phyloP scores from a whole-genome alignment of 1,140 invertebrate genomes.

The Oedothorax gibbosus region DNA sequence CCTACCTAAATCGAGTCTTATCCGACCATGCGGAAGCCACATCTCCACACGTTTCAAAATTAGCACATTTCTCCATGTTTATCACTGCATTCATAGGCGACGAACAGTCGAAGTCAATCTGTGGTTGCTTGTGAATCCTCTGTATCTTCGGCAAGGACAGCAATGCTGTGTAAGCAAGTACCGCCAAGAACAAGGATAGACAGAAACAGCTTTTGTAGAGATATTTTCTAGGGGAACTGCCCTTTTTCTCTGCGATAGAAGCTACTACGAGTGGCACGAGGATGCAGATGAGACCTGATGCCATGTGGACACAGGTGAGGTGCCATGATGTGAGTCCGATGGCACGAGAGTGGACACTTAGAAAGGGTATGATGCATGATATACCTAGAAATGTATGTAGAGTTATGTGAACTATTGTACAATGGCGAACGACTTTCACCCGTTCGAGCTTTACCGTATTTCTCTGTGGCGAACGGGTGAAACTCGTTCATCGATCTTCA shows the following conservation, averaged over 20 bases:
- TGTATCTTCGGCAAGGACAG: constrained; percentile 62
- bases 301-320: constrained; percentile 54
- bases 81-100: constrained; percentile 59
- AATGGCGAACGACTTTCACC: neutral
- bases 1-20: constrained; percentile 34
- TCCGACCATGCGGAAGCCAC: constrained; percentile 45
- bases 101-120: constrained; percentile 63
- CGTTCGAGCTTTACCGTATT: too few relatives aligned
- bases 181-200: constrained; percentile 48
- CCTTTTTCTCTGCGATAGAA: constrained; percentile 56
- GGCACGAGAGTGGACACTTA: constrained; percentile 61
- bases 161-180: constrained; percentile 57
- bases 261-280: constrained; percentile 60
- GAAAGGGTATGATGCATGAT: constrained; percentile 61
- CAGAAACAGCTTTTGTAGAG: constrained; percentile 58
- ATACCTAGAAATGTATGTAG: constrained; percentile 25
- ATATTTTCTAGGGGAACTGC: constrained; percentile 39
- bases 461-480: too few relatives aligned
- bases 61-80: constrained; percentile 63
- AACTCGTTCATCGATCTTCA: too few relatives aligned
- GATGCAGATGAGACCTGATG: constrained; percentile 59
- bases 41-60: constrained; percentile 62
- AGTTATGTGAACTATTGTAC: neutral
- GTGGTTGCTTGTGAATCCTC: constrained; percentile 33
- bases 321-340: constrained; percentile 60